These are phyloP conservation scores for Akabosia matsudoensis DNA, from an alignment of 1,140 invertebrate genomes.

Conservation along the genomic window DNA sequence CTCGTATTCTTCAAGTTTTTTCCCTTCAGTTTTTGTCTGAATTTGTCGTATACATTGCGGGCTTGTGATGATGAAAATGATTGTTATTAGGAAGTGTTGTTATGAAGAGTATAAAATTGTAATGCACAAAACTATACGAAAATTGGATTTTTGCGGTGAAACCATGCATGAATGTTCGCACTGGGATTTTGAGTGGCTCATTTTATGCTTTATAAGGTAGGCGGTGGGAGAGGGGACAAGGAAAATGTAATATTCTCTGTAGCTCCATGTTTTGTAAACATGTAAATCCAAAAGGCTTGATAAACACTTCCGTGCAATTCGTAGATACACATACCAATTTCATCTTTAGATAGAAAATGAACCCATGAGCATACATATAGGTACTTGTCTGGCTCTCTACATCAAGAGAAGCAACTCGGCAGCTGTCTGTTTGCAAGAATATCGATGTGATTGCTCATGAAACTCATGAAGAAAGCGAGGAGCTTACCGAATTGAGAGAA, in stretches of 20 bases:
- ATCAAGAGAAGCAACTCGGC: neutral
- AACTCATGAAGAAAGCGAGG: neutral
- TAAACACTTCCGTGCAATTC: too few relatives aligned
- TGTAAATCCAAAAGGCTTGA: too few relatives aligned
- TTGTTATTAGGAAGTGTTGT: conserved; percentile 11
- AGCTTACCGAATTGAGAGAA: neutral
- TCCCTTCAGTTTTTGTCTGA: too few relatives aligned
- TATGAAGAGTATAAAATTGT: conserved; percentile 7
- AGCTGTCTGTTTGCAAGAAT: neutral
- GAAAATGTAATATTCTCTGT: too few relatives aligned
- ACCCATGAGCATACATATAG: too few relatives aligned
- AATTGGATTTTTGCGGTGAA: conserved; percentile 12
- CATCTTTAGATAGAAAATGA: too few relatives aligned
- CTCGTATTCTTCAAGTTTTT: neutral
- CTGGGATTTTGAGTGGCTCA: neutral
- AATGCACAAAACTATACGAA: neutral
- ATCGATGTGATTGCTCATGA: neutral
- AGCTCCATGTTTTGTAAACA: too few relatives aligned
- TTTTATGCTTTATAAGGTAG: neutral
- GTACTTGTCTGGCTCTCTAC: too few relatives aligned
- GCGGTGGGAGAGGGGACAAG: too few relatives aligned
- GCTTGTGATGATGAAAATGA: too few relatives aligned
- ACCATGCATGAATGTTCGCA: neutral
- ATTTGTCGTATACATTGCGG: too few relatives aligned
- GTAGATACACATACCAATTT: too few relatives aligned